A percentile compares a stretch with the other conserved stretches of the same genome.
phyloP scores from a whole-genome alignment of 2,888 invertebrate genomes.

The Drosophila algonquin region DNA sequence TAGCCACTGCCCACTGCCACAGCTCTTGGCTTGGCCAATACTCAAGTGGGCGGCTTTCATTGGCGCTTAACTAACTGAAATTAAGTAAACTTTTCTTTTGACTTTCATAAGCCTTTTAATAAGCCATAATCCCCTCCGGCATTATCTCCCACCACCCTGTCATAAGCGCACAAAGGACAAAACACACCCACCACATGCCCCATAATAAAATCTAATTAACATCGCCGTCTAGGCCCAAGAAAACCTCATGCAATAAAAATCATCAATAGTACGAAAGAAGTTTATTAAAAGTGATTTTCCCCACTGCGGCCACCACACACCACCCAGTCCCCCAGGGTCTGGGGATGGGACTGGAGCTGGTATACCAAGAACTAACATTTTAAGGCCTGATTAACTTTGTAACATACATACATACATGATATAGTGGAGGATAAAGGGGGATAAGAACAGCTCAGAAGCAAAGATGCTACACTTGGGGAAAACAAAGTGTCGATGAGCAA shows the following conservation, averaged over 20 bases:
- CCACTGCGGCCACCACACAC: constrained; percentile 31
- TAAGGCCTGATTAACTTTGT: constrained; percentile 67
- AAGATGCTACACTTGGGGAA: background rate
- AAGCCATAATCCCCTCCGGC: constrained; percentile 76
- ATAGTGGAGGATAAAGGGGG: background rate
- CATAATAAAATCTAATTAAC: constrained; percentile 76
- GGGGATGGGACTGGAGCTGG: background rate
- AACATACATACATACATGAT: constrained; percentile 27
- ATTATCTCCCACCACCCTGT: constrained; percentile 48
- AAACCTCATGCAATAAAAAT: constrained; percentile 70
- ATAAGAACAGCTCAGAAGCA: background rate
- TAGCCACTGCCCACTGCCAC: background rate
- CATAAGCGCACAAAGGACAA: constrained; percentile 48
- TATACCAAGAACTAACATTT: constrained; percentile 33
- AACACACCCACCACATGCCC: constrained; percentile 28
- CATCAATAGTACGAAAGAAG: constrained; percentile 74
- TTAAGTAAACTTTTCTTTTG: constrained; percentile 79
- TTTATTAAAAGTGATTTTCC: constrained; percentile 78
- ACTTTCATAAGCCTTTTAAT: constrained; percentile 79
- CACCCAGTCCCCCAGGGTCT: constrained; percentile 3
- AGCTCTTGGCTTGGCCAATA: constrained; percentile 56
- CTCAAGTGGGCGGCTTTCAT: constrained; percentile 76
- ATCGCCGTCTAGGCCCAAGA: constrained; percentile 53
- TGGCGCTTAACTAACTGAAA: constrained; percentile 79
- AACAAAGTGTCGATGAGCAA: background rate